A percentile compares a stretch with the other conserved stretches of the same genome.
Conservation (phyloP, 1,140 invertebrate genomes). For the Bombus superbus region DNA sequence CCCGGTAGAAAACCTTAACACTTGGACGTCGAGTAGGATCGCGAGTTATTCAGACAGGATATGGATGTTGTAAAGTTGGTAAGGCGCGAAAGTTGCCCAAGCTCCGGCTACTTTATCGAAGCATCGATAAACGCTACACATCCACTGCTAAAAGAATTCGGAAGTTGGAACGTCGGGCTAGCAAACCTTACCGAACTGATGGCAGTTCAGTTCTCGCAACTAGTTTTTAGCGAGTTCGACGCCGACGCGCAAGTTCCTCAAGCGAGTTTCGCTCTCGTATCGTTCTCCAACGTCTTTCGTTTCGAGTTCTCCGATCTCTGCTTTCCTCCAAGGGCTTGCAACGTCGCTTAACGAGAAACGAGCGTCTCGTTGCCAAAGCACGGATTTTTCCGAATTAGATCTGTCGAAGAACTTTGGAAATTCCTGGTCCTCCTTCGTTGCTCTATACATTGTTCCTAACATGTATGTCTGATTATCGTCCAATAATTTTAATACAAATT, state of each 20-base stretch:
- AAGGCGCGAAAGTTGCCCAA: constrained; percentile 53
- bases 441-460: too few species aligned
- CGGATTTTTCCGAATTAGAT: constrained; percentile 22
- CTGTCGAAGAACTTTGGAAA: neutral
- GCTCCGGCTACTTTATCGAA: constrained; percentile 55
- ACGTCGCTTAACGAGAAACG: constrained; percentile 48
- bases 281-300: constrained; percentile 49
- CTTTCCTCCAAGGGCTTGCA: neutral
- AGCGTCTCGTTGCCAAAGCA: neutral
- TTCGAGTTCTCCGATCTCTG: constrained; percentile 37
- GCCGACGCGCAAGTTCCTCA: constrained; percentile 38
- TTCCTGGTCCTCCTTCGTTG: neutral
- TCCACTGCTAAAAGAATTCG: constrained; percentile 59
- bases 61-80: constrained; percentile 5
- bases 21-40: neutral
- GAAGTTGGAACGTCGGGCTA: constrained; percentile 36
- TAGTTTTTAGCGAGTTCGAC: constrained; percentile 56
- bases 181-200: constrained; percentile 36
- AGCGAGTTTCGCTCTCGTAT: constrained; percentile 32
- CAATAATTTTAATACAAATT: too few species aligned
- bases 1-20: neutral
- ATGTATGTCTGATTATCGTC: too few species aligned
- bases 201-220: constrained; percentile 50
- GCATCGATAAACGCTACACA: constrained; percentile 65
- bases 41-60: neutral